Percentiles rank a stretch among this genome's conserved stretches.
Evolutionary conservation across 1,140 invertebrate genomes (phyloP).

Genomic region (Euglossa dilemma): DNA sequence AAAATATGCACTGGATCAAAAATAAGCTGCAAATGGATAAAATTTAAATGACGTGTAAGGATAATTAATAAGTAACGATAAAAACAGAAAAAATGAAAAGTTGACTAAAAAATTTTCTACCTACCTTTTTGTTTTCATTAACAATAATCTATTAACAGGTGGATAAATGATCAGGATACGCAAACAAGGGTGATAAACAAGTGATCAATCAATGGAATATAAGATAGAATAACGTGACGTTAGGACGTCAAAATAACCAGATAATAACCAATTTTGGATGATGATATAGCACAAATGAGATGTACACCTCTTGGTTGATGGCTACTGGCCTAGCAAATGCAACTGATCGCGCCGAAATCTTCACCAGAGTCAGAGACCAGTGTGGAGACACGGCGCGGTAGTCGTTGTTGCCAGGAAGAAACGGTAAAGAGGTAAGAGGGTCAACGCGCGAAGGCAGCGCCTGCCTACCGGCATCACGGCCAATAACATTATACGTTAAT

Average conservation of each 20-base stretch:
- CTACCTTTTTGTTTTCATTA: constrained; percentile 57
- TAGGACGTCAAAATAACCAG: neutral
- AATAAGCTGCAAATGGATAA: neutral
- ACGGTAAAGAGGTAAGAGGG: constrained; percentile 73
- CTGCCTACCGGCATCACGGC: constrained; percentile 24
- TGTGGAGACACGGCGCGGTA: constrained; percentile 70
- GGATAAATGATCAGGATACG: constrained; percentile 47
- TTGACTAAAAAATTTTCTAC: neutral
- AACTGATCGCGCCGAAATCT: constrained; percentile 64
- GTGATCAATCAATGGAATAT: neutral
- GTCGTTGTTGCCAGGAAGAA: constrained; percentile 77
- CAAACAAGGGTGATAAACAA: neutral
- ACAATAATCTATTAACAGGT: constrained; percentile 48
- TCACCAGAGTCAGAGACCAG: constrained; percentile 49
- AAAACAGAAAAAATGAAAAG: neutral
- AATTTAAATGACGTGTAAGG: neutral
- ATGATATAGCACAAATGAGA: constrained; percentile 22
- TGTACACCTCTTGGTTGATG: constrained; percentile 48
- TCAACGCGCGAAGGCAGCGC: constrained; percentile 65
- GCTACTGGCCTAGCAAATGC: constrained; percentile 61
- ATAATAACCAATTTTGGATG: neutral
- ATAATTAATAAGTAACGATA: neutral
- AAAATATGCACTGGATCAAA: neutral
- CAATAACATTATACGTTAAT: constrained; percentile 8
- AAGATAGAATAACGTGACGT: neutral